phyloP scores from a whole-genome alignment of 2,113 vertebrate genomes.

The Talpa occidentalis region DNA sequence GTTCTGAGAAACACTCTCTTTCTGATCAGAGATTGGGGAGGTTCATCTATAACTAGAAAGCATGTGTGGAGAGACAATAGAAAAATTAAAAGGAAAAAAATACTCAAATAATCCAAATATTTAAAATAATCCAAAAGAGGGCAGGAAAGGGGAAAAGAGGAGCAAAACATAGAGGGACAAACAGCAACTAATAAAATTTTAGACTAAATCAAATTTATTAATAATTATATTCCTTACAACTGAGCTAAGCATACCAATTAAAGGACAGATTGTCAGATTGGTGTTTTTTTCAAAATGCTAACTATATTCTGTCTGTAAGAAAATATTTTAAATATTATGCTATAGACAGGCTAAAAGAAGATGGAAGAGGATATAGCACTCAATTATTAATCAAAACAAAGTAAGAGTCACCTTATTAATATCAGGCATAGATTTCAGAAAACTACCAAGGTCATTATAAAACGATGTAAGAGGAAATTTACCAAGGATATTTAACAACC shows the following conservation, averaged over 20 bases:
- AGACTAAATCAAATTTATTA: not conserved
- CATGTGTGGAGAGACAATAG: not conserved
- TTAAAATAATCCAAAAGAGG: not conserved
- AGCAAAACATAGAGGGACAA: not conserved
- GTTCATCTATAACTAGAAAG: not conserved
- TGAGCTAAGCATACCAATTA: not conserved
- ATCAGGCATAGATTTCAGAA: not conserved
- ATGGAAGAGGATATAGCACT: not conserved
- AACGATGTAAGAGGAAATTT: not conserved
- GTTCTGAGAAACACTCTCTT: not conserved
- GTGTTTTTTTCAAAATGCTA: not conserved
- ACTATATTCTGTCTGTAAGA: not conserved
- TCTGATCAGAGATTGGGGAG: not conserved
- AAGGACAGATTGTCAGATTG: not conserved
- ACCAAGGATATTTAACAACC: not conserved
- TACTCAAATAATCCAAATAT: not conserved
- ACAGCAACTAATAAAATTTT: not conserved
- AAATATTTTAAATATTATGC: not conserved
- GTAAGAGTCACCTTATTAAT: not conserved
- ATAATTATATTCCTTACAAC: not conserved
- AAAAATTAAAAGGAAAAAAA: not conserved
- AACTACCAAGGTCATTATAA: not conserved
- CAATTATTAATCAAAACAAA: not conserved
- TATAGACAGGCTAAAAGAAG: not conserved
- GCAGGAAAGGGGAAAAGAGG: not conserved